These are phyloP conservation scores for Mus musculus DNA, from an alignment of 2,113 vertebrate genomes.

Conservation along the genomic window GRCm39 chr12:56049501-56050000, in stretches of 20 bases:
- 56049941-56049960: neutral
- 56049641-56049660: no score
- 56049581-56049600: no score
- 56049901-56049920: neutral
- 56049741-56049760: neutral
- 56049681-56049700: neutral
- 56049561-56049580: no score
- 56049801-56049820: neutral
- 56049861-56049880: neutral
- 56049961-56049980: neutral
- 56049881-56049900: neutral
- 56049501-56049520: neutral
- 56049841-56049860: neutral
- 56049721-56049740: neutral
- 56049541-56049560: neutral
- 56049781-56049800: neutral
- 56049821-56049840: neutral
- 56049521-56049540: neutral
- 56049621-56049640: no score
- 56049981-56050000: neutral
- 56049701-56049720: neutral
- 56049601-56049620: no score
- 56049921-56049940: slow-evolving; percentile 15
- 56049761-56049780: neutral
- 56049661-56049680: no score